phyloP scores from a whole-genome alignment of 2,797 vertebrate species.

The Cynodonichthys magdalenae region DNA sequence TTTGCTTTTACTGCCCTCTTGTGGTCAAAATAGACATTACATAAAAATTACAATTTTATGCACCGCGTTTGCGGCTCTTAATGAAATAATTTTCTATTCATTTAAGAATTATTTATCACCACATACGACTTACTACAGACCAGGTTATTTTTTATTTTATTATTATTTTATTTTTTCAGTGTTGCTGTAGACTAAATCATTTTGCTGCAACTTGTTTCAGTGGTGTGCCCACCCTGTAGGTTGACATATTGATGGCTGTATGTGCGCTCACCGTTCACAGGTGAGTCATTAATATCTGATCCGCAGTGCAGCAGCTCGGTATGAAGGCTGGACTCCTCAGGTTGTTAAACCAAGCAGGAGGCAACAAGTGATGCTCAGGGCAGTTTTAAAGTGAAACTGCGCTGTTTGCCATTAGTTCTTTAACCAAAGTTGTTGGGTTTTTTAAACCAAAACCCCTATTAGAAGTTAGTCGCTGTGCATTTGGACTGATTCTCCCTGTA shows the following conservation, averaged over 20 bases:
- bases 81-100: not conserved
- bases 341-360: conserved; percentile 17
- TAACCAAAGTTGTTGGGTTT: not conserved
- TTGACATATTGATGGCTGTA: conserved; percentile 3
- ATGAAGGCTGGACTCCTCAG: conserved; percentile 5
- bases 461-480: not conserved
- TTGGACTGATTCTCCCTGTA: conserved; percentile 2
- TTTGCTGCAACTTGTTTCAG: conserved; percentile 8
- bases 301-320: conserved; percentile 20
- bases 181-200: not conserved
- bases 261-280: conserved; percentile 24
- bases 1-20: conserved; percentile 15
- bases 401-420: not conserved
- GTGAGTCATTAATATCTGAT: conserved; percentile 51
- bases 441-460: not conserved
- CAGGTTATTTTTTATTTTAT: not conserved
- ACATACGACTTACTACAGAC: not conserved
- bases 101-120: not conserved
- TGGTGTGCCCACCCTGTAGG: conserved; percentile 10
- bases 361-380: conserved; percentile 35
- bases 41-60: not conserved
- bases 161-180: not conserved
- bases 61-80: not conserved
- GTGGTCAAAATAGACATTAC: not conserved
- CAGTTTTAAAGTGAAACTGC: not conserved